These are phyloP conservation scores for Okamejei kenojei DNA, from an alignment of 2,797 vertebrate genomes.

Conservation along the genomic window DNA sequence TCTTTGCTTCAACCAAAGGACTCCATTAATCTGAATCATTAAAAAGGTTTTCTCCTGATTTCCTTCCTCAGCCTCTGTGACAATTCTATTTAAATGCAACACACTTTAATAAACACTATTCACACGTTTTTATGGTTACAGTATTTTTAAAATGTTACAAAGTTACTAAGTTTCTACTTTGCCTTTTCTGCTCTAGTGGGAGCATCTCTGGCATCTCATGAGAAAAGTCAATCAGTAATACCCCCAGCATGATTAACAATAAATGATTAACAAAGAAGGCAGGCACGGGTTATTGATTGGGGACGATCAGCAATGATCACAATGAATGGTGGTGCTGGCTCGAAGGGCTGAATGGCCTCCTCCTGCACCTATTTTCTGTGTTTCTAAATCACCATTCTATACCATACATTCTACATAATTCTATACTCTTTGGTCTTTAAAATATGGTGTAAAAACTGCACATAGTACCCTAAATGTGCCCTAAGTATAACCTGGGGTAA, in stretches of 20 bases:
- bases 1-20: background rate
- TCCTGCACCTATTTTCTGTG: no score
- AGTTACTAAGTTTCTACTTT: background rate
- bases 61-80: background rate
- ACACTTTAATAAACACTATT: background rate
- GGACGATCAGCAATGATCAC: background rate
- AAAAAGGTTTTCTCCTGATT: background rate
- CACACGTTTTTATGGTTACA: background rate
- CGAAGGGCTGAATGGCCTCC: no score
- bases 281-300: no score
- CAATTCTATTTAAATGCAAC: background rate
- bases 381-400: no score
- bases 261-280: no score
- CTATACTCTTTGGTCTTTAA: background rate
- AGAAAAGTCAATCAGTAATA: no score
- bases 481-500: background rate
- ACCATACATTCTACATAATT: background rate
- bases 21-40: background rate
- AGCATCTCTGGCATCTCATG: background rate
- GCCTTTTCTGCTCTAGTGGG: background rate
- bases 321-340: no score
- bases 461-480: background rate
- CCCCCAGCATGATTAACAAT: background rate
- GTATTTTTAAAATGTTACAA: background rate
- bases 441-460: background rate